phyloP scores from a whole-genome alignment of 2,888 invertebrate genomes.

The Thumatha senex region DNA sequence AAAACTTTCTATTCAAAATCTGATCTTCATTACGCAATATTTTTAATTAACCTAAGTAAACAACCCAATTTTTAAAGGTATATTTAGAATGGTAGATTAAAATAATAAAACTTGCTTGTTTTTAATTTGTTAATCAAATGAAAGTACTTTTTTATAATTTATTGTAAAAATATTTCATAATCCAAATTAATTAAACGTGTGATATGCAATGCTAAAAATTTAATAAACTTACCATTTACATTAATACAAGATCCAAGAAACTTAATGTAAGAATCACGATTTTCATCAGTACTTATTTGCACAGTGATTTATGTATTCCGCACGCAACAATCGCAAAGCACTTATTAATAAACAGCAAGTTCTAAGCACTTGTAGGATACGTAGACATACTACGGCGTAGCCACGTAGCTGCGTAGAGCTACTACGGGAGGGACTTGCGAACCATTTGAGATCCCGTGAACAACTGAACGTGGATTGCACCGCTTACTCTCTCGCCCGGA shows the following conservation, averaged over 20 bases:
- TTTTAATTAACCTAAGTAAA: slow-evolving; percentile 13
- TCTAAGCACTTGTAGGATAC: slow-evolving; percentile 41
- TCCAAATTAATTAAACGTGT: too few species aligned
- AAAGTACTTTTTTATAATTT: slow-evolving; percentile 5
- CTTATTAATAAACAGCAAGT: slow-evolving; percentile 33
- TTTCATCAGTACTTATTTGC: slow-evolving; percentile 19
- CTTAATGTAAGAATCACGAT: slow-evolving; percentile 23
- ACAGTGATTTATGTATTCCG: slow-evolving; percentile 24
- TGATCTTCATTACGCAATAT: slow-evolving; percentile 15
- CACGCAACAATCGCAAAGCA: slow-evolving; percentile 32
- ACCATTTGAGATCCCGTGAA: slow-evolving; percentile 50
- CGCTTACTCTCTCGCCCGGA: slow-evolving; percentile 40
- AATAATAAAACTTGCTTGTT: slow-evolving; percentile 20
- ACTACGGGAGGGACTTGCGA: slow-evolving; percentile 40
- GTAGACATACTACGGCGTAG: slow-evolving; percentile 39
- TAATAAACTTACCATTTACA: slow-evolving; percentile 25
- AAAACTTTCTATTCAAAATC: slow-evolving; percentile 1
- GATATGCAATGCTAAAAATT: not conserved
- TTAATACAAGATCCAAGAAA: slow-evolving; percentile 30
- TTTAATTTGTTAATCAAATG: slow-evolving; percentile 8
- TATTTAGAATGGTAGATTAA: slow-evolving; percentile 4
- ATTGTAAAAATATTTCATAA: not conserved
- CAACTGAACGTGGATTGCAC: slow-evolving; percentile 59
- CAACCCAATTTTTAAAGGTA: not conserved
- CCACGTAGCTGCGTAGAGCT: slow-evolving; percentile 34